These are phyloP conservation scores for Tachycineta bicolor DNA, from an alignment of 2,113 vertebrate species.

Conservation along the genomic window DNA sequence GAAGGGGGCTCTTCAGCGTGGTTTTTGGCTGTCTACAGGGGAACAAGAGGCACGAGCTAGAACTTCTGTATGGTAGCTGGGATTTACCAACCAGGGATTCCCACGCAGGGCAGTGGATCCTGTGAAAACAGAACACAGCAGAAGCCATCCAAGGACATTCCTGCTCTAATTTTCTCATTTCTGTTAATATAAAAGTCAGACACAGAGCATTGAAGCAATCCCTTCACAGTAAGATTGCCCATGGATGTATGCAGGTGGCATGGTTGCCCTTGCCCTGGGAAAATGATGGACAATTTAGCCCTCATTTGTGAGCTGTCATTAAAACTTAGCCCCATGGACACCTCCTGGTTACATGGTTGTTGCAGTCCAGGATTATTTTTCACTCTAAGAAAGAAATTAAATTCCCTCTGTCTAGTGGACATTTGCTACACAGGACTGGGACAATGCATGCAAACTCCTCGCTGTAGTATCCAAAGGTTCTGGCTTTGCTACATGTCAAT, in stretches of 20 bases:
- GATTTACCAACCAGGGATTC: not conserved
- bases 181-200: not conserved
- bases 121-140: not conserved
- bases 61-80: not conserved
- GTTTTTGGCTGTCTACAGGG: not conserved
- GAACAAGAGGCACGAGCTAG: not conserved
- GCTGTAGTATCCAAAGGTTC: not conserved
- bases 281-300: not conserved
- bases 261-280: not conserved
- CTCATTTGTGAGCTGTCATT: not conserved
- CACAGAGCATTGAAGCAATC: not conserved
- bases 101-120: rapidly evolving
- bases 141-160: not conserved
- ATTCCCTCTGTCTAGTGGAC: not conserved
- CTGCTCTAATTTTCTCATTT: not conserved
- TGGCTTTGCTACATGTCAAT: not conserved
- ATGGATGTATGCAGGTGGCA: not conserved
- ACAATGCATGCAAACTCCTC: not conserved
- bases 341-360: not conserved
- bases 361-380: not conserved
- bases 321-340: not conserved
- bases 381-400: not conserved
- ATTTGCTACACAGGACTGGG: not conserved
- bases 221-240: not conserved
- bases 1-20: not conserved